A percentile compares a stretch with the other conserved stretches of the same genome.
Evolutionary conservation across 37 sponge, comb jelly and placozoan species (phyloP).

Genomic region (Spongilla lacustris): DNA sequence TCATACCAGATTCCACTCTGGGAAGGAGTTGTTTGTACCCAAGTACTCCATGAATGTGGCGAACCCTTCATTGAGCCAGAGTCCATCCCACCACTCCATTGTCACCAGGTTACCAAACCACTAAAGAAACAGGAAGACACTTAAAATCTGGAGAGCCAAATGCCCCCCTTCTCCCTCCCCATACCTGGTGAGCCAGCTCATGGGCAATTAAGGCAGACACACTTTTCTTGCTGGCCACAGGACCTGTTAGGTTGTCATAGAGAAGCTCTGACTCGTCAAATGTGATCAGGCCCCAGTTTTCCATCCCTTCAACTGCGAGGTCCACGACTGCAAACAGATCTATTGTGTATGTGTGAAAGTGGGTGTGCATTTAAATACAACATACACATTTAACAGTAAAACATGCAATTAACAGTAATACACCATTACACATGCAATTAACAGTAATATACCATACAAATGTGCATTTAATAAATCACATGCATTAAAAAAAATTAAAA

Average conservation of each 20-base stretch:
- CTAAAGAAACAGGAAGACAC: slow-evolving; percentile 44
- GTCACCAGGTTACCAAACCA: slow-evolving; percentile 99
- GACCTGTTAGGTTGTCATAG: slow-evolving; percentile 27
- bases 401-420: not conserved
- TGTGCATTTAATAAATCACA: too few relatives aligned
- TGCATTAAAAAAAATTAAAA: too few relatives aligned
- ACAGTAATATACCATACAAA: too few relatives aligned
- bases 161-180: slow-evolving; percentile 74
- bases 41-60: slow-evolving; percentile 82
- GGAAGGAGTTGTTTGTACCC: slow-evolving; percentile 50
- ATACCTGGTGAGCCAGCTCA: slow-evolving; percentile 94
- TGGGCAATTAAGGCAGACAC: slow-evolving; percentile 89
- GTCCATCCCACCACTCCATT: slow-evolving; percentile 93
- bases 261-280: slow-evolving; percentile 79
- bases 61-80: slow-evolving; percentile 95
- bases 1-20: slow-evolving; percentile 68
- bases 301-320: slow-evolving; percentile 95
- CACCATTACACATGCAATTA: too few relatives aligned
- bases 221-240: slow-evolving; percentile 55
- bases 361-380: not conserved
- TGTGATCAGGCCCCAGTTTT: slow-evolving; percentile 93
- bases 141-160: slow-evolving; percentile 68
- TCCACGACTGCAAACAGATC: slow-evolving; percentile 97
- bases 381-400: not conserved
- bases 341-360: slow-evolving; percentile 9